These are phyloP conservation scores for Solenodon paradoxus DNA, from an alignment of 2,113 vertebrate genomes.

Conservation along the genomic window DNA sequence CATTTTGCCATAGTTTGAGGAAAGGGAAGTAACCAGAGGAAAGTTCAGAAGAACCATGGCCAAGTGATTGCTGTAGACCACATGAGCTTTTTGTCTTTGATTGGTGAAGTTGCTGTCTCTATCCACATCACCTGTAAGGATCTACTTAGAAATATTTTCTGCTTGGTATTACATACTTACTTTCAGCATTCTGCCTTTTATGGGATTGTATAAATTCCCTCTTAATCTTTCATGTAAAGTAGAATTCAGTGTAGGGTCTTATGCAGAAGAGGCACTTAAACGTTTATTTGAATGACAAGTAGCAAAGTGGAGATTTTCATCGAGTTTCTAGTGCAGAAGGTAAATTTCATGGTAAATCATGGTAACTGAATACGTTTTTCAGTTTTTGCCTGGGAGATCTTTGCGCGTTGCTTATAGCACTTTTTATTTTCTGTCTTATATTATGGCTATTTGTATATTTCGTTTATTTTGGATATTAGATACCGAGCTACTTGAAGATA, in stretches of 20 bases:
- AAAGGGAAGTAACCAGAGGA: background rate
- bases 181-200: background rate
- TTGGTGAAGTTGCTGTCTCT: background rate
- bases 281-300: constrained; percentile 27
- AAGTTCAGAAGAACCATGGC: background rate
- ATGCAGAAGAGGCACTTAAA: background rate
- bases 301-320: background rate
- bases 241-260: background rate
- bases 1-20: background rate
- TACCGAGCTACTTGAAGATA: background rate
- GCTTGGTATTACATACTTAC: background rate
- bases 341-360: background rate
- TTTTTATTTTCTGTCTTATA: background rate
- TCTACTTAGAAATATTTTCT: background rate
- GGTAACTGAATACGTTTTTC: background rate
- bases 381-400: constrained; percentile 10
- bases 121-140: background rate
- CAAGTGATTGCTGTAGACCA: background rate
- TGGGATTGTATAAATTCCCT: background rate
- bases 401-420: background rate
- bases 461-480: background rate
- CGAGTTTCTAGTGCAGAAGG: background rate
- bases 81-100: background rate
- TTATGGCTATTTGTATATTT: background rate
- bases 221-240: background rate